Conservation (phyloP, 2,797 vertebrate genomes). For the Martes flavigula region DNA sequence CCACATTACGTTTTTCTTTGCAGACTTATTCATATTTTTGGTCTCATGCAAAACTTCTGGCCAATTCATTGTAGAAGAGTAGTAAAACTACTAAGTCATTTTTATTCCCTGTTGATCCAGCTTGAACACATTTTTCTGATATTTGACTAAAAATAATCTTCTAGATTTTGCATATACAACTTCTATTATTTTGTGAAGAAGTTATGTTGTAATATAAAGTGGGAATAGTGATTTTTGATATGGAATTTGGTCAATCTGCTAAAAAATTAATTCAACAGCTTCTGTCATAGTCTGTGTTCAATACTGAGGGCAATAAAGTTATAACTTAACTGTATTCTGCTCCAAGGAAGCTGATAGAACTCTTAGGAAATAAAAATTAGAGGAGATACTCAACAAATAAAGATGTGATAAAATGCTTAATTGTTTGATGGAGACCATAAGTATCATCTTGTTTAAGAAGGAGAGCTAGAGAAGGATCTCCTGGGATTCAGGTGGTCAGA, state of each 20-base stretch:
- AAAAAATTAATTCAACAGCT: neutral
- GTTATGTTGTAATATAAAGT: neutral
- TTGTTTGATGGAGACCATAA: neutral
- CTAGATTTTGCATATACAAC: neutral
- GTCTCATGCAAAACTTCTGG: neutral
- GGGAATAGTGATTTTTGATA: neutral
- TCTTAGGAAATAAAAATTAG: neutral
- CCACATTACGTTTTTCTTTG: neutral
- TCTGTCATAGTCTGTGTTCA: neutral
- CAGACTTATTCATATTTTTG: slow-evolving; percentile 8
- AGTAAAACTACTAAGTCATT: neutral
- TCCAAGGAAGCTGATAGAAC: neutral
- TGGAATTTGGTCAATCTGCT: neutral
- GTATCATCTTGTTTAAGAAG: neutral
- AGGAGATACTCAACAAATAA: neutral
- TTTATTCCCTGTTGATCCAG: neutral
- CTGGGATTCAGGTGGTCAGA: neutral
- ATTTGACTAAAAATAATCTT: slow-evolving; percentile 33
- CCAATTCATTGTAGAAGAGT: neutral
- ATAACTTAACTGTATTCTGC: neutral
- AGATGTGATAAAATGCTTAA: neutral
- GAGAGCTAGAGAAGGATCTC: neutral
- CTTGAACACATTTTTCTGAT: neutral
- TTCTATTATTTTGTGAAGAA: neutral
- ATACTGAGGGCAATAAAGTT: neutral